Conservation (phyloP, 2,797 vertebrate species). For the Limosa lapponica region DNA sequence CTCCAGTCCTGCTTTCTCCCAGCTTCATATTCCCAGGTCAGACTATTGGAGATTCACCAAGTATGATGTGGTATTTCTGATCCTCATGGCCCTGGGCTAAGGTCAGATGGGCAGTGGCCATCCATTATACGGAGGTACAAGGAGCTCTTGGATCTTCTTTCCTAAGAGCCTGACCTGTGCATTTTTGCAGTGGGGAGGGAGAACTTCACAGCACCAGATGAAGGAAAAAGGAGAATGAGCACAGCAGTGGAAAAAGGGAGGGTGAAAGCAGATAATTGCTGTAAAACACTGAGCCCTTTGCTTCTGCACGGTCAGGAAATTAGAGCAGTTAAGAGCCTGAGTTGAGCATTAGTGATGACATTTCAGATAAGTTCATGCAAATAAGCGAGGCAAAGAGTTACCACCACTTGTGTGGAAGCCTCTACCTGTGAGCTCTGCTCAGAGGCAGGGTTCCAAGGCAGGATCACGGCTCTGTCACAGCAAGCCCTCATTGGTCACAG, state of each 20-base stretch:
- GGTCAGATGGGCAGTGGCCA: neutral
- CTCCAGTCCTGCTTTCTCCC: neutral
- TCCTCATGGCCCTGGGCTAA: neutral
- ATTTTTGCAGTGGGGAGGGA: neutral
- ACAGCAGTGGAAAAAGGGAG: neutral
- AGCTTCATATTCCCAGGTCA: neutral
- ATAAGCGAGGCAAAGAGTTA: neutral
- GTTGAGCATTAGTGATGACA: neutral
- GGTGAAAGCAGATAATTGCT: neutral
- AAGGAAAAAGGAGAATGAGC: neutral
- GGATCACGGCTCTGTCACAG: rapidly evolving
- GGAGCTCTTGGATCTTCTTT: neutral
- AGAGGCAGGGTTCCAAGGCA: neutral
- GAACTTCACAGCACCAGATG: neutral
- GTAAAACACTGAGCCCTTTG: neutral
- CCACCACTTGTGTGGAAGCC: neutral
- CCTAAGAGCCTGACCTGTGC: neutral
- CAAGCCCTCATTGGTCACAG: neutral
- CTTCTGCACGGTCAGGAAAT: neutral
- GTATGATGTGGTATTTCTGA: neutral
- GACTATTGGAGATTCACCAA: neutral
- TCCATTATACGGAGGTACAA: neutral
- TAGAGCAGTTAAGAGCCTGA: neutral
- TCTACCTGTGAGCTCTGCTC: neutral
- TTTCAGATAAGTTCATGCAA: neutral